Percentiles rank a stretch among this genome's conserved stretches.
These are phyloP conservation scores for Elanoides forficatus DNA, from an alignment of 2,113 vertebrate genomes.

Conservation along the genomic window DNA sequence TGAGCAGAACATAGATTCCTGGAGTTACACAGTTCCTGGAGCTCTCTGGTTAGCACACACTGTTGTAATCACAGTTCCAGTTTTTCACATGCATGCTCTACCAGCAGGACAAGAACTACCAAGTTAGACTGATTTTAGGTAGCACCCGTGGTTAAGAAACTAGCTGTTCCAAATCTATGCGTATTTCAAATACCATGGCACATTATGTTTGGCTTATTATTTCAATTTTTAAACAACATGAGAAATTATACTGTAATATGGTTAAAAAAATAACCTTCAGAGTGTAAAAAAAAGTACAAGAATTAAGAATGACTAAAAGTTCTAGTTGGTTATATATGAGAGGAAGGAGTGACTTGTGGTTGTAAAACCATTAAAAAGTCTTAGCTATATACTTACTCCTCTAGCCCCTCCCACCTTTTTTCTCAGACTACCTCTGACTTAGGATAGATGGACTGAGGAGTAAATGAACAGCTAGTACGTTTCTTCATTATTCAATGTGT, in stretches of 20 bases:
- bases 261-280: background rate
- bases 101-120: background rate
- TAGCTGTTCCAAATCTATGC: background rate
- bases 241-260: background rate
- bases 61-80: background rate
- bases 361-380: background rate
- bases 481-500: background rate
- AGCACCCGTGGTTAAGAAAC: background rate
- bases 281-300: background rate
- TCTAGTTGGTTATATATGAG: background rate
- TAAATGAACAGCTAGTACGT: background rate
- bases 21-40: background rate
- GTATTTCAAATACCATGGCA: background rate
- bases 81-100: background rate
- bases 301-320: background rate
- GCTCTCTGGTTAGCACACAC: background rate
- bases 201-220: background rate
- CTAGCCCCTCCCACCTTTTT: background rate
- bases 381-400: background rate
- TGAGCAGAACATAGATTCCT: background rate
- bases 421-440: background rate
- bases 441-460: background rate
- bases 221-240: background rate
- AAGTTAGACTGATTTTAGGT: background rate
- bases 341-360: background rate